A percentile compares a stretch with the other conserved stretches of the same genome.
phyloP scores from a whole-genome alignment of 2,888 invertebrate species.

The Augiades crinisus region DNA sequence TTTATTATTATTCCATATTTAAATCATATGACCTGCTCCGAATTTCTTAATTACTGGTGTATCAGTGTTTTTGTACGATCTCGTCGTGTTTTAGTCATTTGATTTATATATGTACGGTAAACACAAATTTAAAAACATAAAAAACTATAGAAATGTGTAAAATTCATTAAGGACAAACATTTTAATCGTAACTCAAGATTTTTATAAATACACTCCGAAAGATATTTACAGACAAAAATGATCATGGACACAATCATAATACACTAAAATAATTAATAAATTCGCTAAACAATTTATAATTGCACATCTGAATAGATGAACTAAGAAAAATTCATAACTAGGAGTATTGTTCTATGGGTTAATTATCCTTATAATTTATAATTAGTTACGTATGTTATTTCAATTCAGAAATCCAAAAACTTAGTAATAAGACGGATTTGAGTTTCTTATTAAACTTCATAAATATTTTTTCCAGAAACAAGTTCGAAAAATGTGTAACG shows the following conservation, averaged over 20 bases:
- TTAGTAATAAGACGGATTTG: constrained; percentile 69
- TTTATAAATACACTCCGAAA: constrained; percentile 62
- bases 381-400: constrained; percentile 78
- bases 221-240: constrained; percentile 71
- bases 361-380: constrained; percentile 66
- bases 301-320: constrained; percentile 60
- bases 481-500: constrained; percentile 30
- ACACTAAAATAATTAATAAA: constrained; percentile 66
- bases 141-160: constrained; percentile 53
- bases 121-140: constrained; percentile 48
- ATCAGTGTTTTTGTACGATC: constrained; percentile 1
- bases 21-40: constrained; percentile 36
- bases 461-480: constrained; percentile 36
- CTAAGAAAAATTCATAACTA: constrained; percentile 67
- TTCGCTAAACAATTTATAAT: constrained; percentile 70
- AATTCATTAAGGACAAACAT: constrained; percentile 48
- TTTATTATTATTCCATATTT: constrained; percentile 45
- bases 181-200: constrained; percentile 39
- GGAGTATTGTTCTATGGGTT: constrained; percentile 70
- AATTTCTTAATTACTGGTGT: constrained; percentile 25
- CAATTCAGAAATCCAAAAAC: constrained; percentile 68
- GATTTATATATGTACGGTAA: constrained; percentile 47
- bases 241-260: constrained; percentile 54
- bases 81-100: constrained; percentile 49
- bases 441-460: constrained; percentile 44